Evolutionary conservation across 2,888 invertebrate species (phyloP).

Genomic region (Athetis lepigone): DNA sequence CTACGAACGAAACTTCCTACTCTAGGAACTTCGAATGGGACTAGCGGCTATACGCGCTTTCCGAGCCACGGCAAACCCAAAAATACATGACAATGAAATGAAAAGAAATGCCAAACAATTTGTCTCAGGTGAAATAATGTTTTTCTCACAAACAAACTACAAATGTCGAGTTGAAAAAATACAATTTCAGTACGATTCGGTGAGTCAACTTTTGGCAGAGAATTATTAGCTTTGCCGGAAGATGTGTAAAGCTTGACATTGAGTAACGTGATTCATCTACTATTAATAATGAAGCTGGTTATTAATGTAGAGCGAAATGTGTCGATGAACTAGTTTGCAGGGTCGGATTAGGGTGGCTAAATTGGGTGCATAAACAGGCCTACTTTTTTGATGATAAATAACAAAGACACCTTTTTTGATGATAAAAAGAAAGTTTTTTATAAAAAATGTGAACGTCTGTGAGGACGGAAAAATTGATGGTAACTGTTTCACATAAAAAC

Average conservation of each 20-base stretch:
- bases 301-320: conserved; percentile 30
- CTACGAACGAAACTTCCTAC: too few species aligned
- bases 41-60: background rate
- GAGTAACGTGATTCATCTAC: conserved; percentile 59
- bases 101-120: conserved; percentile 17
- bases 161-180: conserved; percentile 37
- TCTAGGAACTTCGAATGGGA: too few species aligned
- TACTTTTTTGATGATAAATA: too few species aligned
- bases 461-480: too few species aligned
- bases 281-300: conserved; percentile 52
- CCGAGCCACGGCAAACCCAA: conserved; percentile 2
- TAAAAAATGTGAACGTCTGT: too few species aligned
- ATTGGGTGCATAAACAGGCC: background rate
- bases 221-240: conserved; percentile 40
- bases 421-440: too few species aligned
- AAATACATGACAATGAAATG: conserved; percentile 52
- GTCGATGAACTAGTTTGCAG: conserved; percentile 54
- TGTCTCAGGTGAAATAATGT: conserved; percentile 44
- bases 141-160: conserved; percentile 28
- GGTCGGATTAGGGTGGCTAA: background rate
- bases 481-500: too few species aligned
- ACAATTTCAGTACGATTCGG: conserved; percentile 3
- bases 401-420: too few species aligned
- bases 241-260: conserved; percentile 54
- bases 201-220: conserved; percentile 64